Evolutionary conservation across 2,888 invertebrate species (phyloP), one percentile per base, ranked within the genome.

Genomic region (Drosophila neoperkinsi): DNA sequence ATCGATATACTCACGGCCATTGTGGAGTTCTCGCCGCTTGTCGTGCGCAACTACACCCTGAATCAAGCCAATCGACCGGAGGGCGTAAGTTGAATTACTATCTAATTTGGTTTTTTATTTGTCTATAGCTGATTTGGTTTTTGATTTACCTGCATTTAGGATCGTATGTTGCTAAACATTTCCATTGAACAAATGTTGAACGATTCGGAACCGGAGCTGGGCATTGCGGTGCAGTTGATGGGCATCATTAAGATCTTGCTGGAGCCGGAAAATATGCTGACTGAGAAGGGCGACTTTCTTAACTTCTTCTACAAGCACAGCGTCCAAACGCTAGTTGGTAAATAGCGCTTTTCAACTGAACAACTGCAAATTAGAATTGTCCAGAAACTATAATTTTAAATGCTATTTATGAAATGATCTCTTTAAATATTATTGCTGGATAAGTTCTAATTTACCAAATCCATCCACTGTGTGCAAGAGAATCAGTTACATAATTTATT

Each of bases 251-350:
- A 98, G 91, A 96, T 99, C 84, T 94, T 99, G 38, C 95, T 99
- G 58, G 99, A 99, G 94, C 99, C 99, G 10, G 99, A 99, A 93
- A 99, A 99, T 93, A 99, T 99, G 99, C 94, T 99, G 79, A 97
- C 98, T 67, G 99, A 99, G 94, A 99, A 99, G 94, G 97, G 98
- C 25, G 99, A 99, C 93, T 99, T 99, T 94, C 95, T 99, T 65
- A 97, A 97, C 93, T 98, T 99, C 94, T 99, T 99, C 94, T 99
- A 99, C 94, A 99, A 98, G 94, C 97, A 98, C 94, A 98, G 98
- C 94, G 98, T 99, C 95, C 97, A 98, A 93, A 97, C 98, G 63
- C 95, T 99, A 88, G 98, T 99, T 94, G 96, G 97, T 97, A 94
- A 94, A 94, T 93, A 46, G 0, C 2, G 4, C 21, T 18, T 30